phyloP scores from a whole-genome alignment of 2,888 invertebrate species.

The Sesamia inferens region DNA sequence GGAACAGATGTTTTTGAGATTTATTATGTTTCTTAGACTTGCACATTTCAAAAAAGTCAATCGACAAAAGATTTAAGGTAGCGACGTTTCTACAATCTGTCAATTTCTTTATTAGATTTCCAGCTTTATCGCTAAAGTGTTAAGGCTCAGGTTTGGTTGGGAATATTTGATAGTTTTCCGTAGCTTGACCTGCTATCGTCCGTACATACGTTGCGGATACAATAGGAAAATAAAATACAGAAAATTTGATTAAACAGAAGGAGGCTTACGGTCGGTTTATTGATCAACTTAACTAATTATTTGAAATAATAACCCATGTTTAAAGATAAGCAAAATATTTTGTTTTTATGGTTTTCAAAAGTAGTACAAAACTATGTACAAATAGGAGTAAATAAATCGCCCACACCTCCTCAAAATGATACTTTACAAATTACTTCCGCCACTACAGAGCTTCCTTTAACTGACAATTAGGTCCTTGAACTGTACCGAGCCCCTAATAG shows the following conservation, averaged over 20 bases:
- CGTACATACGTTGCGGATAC: too few relatives aligned
- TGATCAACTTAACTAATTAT: too few relatives aligned
- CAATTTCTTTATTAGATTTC: too few relatives aligned
- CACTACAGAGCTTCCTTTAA: slow-evolving; percentile 62
- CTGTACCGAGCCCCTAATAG: slow-evolving; percentile 61
- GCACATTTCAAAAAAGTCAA: not conserved
- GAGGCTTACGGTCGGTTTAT: too few relatives aligned
- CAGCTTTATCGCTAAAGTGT: too few relatives aligned
- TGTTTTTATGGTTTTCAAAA: too few relatives aligned
- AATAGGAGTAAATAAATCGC: slow-evolving; percentile 61
- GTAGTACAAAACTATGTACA: too few relatives aligned
- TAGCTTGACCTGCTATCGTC: too few relatives aligned
- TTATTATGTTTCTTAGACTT: slow-evolving; percentile 4
- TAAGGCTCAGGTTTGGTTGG: too few relatives aligned
- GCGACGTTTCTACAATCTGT: not conserved
- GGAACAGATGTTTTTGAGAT: slow-evolving; percentile 56
- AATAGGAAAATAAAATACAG: not conserved
- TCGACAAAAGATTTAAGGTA: not conserved
- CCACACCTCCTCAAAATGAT: slow-evolving; percentile 34
- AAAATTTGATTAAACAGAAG: not conserved
- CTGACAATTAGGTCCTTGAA: slow-evolving; percentile 71
- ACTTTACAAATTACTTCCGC: slow-evolving; percentile 73
- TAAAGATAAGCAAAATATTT: too few relatives aligned
- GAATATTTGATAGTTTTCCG: too few relatives aligned
- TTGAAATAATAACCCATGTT: too few relatives aligned